Percentiles rank a stretch among this genome's conserved stretches.
Evolutionary conservation across 1,140 invertebrate genomes (phyloP).

Genomic region (Ooceraea biroi): DNA sequence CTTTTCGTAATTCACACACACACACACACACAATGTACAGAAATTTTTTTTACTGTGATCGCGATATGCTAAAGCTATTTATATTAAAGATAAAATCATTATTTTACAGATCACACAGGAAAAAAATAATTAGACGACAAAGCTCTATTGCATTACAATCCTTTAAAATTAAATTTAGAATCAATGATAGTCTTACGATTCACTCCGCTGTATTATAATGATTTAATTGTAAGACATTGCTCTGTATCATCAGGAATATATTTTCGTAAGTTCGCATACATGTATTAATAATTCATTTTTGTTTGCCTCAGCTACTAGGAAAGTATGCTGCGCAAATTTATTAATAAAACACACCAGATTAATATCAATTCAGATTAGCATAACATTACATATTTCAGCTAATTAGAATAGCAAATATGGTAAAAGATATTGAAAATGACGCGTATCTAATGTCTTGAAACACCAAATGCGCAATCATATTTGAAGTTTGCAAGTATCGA

Average conservation of each 20-base stretch:
- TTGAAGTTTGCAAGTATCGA: too few species aligned
- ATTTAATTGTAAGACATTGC: slow-evolving; percentile 74
- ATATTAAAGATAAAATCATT: slow-evolving; percentile 33
- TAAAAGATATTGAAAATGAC: neutral
- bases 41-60: too few species aligned
- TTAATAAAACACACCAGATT: slow-evolving; percentile 62
- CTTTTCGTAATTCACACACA: neutral
- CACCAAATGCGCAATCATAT: too few species aligned
- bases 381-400: neutral
- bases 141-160: slow-evolving; percentile 3
- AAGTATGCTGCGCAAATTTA: slow-evolving; percentile 46
- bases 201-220: slow-evolving; percentile 70
- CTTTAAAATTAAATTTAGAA: slow-evolving; percentile 19
- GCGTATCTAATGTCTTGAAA: neutral
- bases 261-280: slow-evolving; percentile 85
- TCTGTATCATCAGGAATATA: slow-evolving; percentile 81
- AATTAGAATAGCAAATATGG: slow-evolving; percentile 15
- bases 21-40: too few species aligned
- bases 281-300: slow-evolving; percentile 84
- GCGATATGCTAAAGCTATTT: neutral
- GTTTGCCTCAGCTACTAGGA: slow-evolving; percentile 40
- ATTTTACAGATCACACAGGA: slow-evolving; percentile 3
- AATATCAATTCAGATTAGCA: slow-evolving; percentile 57
- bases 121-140: slow-evolving; percentile 18
- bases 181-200: slow-evolving; percentile 27